Conservation (phyloP, 2,113 vertebrate genomes). For the Miniopterus natalensis region DNA sequence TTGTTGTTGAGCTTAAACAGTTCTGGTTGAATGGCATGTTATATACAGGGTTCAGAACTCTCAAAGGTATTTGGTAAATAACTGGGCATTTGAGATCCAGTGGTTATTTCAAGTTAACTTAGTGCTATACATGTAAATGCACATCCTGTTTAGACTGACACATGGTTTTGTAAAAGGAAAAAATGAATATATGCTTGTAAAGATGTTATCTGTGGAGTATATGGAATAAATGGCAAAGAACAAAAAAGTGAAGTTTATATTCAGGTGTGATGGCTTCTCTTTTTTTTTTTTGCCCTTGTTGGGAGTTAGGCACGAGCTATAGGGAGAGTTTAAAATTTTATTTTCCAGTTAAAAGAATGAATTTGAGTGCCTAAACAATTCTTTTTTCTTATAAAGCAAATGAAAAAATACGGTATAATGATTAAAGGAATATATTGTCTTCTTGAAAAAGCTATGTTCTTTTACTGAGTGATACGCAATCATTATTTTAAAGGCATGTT, state of each 20-base stretch:
- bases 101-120: constrained; percentile 81
- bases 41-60: constrained; percentile 74
- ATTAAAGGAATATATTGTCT: background rate
- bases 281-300: background rate
- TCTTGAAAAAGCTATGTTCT: constrained; percentile 9
- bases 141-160: constrained; percentile 78
- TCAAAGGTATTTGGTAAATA: constrained; percentile 83
- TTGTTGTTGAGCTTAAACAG: constrained; percentile 70
- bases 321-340: constrained; percentile 48
- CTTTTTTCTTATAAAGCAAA: constrained; percentile 52
- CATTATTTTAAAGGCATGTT: constrained; percentile 47
- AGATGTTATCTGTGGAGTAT: constrained; percentile 34
- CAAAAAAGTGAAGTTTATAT: constrained; percentile 38
- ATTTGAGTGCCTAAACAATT: background rate
- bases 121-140: constrained; percentile 79
- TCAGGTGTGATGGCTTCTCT: background rate
- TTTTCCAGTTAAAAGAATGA: constrained; percentile 36
- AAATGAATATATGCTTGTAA: constrained; percentile 64
- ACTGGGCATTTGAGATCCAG: constrained; percentile 76
- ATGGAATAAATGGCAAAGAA: constrained; percentile 46
- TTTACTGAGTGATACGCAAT: background rate
- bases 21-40: constrained; percentile 74
- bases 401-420: constrained; percentile 32
- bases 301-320: background rate
- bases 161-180: constrained; percentile 69